Base-by-base conservation (phyloP, 2,113 vertebrate genomes). In the Mixornis gularis region DNA sequence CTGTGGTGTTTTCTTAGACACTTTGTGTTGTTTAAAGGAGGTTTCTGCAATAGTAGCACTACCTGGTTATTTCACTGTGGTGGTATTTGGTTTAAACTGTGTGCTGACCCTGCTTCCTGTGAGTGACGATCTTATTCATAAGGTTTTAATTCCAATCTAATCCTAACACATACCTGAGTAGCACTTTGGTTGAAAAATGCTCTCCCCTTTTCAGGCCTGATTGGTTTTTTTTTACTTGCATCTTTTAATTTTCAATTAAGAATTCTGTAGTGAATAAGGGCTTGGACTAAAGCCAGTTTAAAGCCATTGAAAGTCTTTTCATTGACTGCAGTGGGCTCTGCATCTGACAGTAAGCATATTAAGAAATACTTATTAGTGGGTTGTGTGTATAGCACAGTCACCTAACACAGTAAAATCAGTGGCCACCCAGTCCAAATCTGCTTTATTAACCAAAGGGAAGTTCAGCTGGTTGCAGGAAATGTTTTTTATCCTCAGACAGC, bases 231-330 rank as follows among this genome's bases (percentile, higher is more conserved):
- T 51, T 15, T 32, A n/a, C 49, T 85, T 62, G 66, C 5, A 9
- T 51, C 62, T 92, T 84, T 82, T 82, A 89, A 85, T 94, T 96
- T 94, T 91, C 81, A 65, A 1, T 92, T 91, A 77, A 70, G 71
- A 79, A 46, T 77, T 79, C 41, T 92, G 80, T 63, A 59, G 21
- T 70, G 84, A 43, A 69, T 36, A 43, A 79, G 20, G 43, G 14
- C 15, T n/a, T 93, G 81, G 84, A 76, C 9, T 72, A 56, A 86
- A 88, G 88, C 79, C 78, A 81, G 20, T 46, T 64, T 58, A 49
- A 94, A 87, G 65, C 52, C 41, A 53, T 29, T 92, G 77, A 52
- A 90, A 85, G 21, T 58, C 36, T 69, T 90, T 92, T 94, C 80
- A 85, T 62, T 89, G 89, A 63, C 87, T 93, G 41, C 62, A 46